Evolutionary conservation across 2,888 invertebrate genomes (phyloP).

Genomic region (Meta bourneti): DNA sequence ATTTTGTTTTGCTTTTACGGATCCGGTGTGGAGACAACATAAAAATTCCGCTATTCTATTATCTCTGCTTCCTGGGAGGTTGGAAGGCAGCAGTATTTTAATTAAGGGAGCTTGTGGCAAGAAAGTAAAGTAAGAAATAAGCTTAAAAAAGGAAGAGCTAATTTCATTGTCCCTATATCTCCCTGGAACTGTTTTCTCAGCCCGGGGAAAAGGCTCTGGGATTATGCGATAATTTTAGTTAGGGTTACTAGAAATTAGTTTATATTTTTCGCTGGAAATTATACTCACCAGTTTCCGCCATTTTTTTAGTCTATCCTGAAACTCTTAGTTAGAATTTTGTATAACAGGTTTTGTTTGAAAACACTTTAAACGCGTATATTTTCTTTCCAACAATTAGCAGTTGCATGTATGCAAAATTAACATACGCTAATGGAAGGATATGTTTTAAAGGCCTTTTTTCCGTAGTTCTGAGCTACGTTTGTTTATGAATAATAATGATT

Average conservation of each 20-base stretch:
- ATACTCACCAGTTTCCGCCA: background rate
- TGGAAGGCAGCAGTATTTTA: constrained; percentile 17
- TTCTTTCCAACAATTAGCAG: too few species aligned
- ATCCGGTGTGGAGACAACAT: background rate
- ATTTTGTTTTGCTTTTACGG: background rate
- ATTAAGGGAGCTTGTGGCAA: constrained; percentile 19
- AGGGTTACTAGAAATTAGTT: constrained; percentile 13
- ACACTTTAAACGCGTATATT: background rate
- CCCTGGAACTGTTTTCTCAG: constrained; percentile 11
- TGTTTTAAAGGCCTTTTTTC: too few species aligned
- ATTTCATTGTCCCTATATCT: constrained; percentile 36
- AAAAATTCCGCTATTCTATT: constrained; percentile 36
- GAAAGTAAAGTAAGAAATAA: background rate
- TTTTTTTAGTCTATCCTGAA: background rate
- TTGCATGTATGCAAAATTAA: too few species aligned
- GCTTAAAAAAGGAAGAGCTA: background rate
- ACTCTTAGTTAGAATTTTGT: background rate
- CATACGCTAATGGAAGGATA: too few species aligned
- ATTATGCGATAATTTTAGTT: constrained; percentile 37
- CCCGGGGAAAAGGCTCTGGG: background rate
- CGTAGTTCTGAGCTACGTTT: too few species aligned
- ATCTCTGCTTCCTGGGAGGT: constrained; percentile 12
- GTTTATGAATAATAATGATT: too few species aligned
- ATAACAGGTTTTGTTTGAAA: background rate
- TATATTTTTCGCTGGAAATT: constrained; percentile 5